Evolutionary conservation across 2,797 vertebrate genomes (phyloP), one percentile per base, ranked within the genome.

Genomic region (Phoebastria nigripes): DNA sequence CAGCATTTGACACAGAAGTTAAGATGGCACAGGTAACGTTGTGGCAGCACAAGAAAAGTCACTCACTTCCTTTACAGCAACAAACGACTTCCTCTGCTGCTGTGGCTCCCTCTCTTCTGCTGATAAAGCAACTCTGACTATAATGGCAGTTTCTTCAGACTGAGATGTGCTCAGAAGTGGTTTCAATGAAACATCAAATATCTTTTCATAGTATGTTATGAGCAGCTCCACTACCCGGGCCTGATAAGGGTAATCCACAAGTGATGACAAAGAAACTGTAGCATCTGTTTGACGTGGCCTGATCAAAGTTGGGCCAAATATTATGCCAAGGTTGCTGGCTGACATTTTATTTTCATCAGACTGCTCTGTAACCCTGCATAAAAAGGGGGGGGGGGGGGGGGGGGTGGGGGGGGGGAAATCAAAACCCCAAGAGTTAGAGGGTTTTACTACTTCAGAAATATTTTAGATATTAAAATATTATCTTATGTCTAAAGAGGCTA

Each of bases 291-390:
- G 99, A 51, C 99, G 98, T 0, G 99, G 99, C 90, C 99, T 99
- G 69, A 99, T 98, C 90, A 99, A 98, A 10, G 99, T 99, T 62
- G 99, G 99, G 63, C 99, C 99, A 82, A 99, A 99, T 98, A 99
- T 99, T 51, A 99, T 99, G 18, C 99, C 99, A 94, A 99, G 98
- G 96, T 99, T 99, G 97, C 99, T 99, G 25, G 99, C 98, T 6
- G 98, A 99, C 99, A 99, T 99, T 97, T 99, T 99, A 96, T 99
- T 99, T 98, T 99, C 99, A 92, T 99, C 99, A 5, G 98, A 98
- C 72, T 99, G 98, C 83, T 99, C 98, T 5, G 98, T 97, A 69
- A 99, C 99, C 96, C 99, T 99, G 97, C 37, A 87, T 15, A n/a
- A 90, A 59, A 13, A 61, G 2, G 7, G 22, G 35, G 35, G 35